These are phyloP conservation scores for Eulithis prunata DNA, from an alignment of 2,888 invertebrate species.

Conservation along the genomic window DNA sequence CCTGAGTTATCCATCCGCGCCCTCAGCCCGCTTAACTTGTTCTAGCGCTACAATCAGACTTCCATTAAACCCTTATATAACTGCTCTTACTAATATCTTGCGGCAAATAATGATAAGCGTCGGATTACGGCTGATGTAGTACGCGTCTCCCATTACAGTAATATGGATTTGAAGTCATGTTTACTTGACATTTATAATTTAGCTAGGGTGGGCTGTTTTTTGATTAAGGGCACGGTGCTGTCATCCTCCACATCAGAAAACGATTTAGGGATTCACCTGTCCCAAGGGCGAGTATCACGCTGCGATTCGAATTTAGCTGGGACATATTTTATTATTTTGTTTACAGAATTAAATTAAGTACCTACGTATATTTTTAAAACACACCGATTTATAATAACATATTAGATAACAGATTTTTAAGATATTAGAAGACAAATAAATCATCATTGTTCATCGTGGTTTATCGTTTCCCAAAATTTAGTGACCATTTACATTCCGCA, in stretches of 20 bases:
- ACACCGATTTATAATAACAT: too few species aligned
- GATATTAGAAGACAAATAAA: too few species aligned
- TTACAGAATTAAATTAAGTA: too few species aligned
- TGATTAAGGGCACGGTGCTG: constrained; percentile 37
- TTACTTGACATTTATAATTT: constrained; percentile 43
- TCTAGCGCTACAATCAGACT: constrained; percentile 49
- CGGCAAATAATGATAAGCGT: constrained; percentile 40
- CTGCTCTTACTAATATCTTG: constrained; percentile 48
- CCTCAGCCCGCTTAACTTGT: constrained; percentile 53
- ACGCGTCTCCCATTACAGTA: constrained; percentile 35
- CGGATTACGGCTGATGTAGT: constrained; percentile 37
- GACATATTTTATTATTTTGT: neutral
- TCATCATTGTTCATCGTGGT: too few species aligned
- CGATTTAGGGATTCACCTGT: constrained; percentile 29
- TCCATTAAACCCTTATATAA: constrained; percentile 48
- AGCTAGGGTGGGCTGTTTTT: constrained; percentile 33
- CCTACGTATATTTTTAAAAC: too few species aligned
- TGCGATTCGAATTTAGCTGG: constrained; percentile 9
- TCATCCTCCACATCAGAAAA: constrained; percentile 34
- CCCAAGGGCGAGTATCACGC: constrained; percentile 19
- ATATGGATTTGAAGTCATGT: constrained; percentile 42
- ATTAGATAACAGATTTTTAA: too few species aligned
- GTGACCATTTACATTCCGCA: too few species aligned
- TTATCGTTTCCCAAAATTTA: too few species aligned
- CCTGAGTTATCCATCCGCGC: constrained; percentile 60